phyloP scores from a whole-genome alignment of 2,113 vertebrate genomes.

The Coreoperca whiteheadi region DNA sequence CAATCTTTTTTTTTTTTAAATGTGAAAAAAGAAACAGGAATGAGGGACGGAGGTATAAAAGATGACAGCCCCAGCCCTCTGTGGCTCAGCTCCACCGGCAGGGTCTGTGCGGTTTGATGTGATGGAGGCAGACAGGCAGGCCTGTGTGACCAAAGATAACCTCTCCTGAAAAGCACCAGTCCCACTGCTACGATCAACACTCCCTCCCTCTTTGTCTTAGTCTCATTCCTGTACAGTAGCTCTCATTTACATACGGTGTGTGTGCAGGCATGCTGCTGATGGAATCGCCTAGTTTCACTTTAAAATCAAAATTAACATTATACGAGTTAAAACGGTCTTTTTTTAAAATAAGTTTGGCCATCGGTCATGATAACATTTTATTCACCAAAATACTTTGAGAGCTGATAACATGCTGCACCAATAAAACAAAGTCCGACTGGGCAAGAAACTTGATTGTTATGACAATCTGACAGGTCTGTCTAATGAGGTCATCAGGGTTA shows the following conservation, averaged over 20 bases:
- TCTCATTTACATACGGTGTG: background rate
- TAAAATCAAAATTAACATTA: background rate
- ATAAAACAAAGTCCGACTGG: background rate
- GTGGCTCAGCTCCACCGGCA: conserved; percentile 59
- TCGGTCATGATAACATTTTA: background rate
- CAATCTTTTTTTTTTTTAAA: conserved; percentile 37
- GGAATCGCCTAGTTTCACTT: background rate
- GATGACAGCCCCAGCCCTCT: conserved; percentile 41
- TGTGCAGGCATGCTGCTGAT: background rate
- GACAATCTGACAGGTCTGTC: background rate
- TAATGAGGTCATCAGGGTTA: too few relatives aligned
- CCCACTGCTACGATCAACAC: conserved; percentile 29
- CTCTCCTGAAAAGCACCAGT: conserved; percentile 69
- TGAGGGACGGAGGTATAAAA: conserved; percentile 32
- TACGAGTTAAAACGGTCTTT: background rate
- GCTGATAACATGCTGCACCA: background rate
- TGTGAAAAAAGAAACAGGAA: conserved; percentile 38
- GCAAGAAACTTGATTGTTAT: background rate
- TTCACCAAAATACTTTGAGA: background rate
- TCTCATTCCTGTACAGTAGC: conserved; percentile 6
- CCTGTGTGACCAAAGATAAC: conserved; percentile 67
- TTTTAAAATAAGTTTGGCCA: background rate
- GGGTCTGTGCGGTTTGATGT: conserved; percentile 65
- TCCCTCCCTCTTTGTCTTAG: background rate
- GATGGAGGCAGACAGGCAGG: conserved; percentile 69